Evolutionary conservation across 2,113 vertebrate genomes (phyloP).

Genomic region (Clarias magur): DNA sequence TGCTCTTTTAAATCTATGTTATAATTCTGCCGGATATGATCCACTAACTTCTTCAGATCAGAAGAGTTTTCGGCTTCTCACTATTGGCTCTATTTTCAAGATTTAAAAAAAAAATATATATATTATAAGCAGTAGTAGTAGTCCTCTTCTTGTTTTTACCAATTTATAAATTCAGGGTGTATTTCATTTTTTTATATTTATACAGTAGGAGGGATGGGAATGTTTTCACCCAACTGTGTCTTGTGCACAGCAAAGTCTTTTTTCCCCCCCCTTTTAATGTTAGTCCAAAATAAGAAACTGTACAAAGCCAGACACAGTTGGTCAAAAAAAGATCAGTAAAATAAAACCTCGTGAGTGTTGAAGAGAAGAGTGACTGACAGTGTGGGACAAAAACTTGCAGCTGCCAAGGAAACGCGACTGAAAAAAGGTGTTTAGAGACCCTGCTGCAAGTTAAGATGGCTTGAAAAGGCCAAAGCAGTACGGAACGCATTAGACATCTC

Average conservation of each 20-base stretch:
- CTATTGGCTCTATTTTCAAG: background rate
- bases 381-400: conserved; percentile 12
- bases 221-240: background rate
- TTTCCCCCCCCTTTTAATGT: conserved; percentile 1
- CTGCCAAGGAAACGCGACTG: conserved; percentile 50
- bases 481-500: conserved; percentile 47
- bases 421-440: conserved; percentile 52
- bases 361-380: conserved; percentile 25
- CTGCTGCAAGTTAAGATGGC: conserved; percentile 42
- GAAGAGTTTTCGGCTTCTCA: background rate
- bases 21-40: background rate
- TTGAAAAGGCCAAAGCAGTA: conserved; percentile 50
- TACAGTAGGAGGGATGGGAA: background rate
- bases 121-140: background rate
- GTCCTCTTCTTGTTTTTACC: background rate
- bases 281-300: background rate
- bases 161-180: background rate
- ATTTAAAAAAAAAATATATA: too few relatives aligned
- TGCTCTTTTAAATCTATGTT: background rate
- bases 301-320: background rate
- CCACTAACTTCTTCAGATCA: background rate
- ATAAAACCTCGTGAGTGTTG: background rate
- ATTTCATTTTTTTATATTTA: background rate
- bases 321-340: background rate
- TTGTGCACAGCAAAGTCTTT: background rate